Conservation (phyloP, 1,140 invertebrate genomes). For the Hyles vespertilio region DNA sequence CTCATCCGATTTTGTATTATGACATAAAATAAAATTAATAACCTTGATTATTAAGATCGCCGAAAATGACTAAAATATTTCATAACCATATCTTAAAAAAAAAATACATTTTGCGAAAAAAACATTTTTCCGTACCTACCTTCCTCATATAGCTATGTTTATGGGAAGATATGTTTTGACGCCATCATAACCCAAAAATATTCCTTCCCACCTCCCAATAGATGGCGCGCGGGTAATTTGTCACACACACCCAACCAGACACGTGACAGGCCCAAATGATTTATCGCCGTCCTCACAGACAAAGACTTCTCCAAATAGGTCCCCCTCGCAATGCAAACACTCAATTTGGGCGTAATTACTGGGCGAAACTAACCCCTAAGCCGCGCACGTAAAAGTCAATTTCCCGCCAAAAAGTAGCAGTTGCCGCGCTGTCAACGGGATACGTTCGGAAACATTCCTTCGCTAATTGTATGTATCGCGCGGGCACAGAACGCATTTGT, state of each 20-base stretch:
- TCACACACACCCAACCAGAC: slow-evolving; percentile 56
- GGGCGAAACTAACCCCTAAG: slow-evolving; percentile 51
- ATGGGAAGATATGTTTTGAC: background rate
- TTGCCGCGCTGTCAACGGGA: slow-evolving; percentile 3
- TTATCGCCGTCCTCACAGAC: slow-evolving; percentile 56
- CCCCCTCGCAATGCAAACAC: slow-evolving; percentile 61
- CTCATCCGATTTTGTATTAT: too few relatives aligned
- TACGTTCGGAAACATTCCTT: slow-evolving; percentile 7
- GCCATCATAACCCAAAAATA: slow-evolving; percentile 17
- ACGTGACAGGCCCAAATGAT: slow-evolving; percentile 61
- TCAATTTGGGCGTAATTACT: slow-evolving; percentile 57
- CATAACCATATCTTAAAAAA: too few relatives aligned
- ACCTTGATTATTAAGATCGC: too few relatives aligned
- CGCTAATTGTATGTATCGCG: slow-evolving; percentile 41
- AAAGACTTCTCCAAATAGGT: slow-evolving; percentile 65
- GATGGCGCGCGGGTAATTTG: slow-evolving; percentile 62
- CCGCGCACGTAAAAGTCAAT: slow-evolving; percentile 13
- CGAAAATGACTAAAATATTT: background rate
- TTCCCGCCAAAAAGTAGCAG: slow-evolving; percentile 11
- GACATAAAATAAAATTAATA: too few relatives aligned
- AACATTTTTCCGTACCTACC: too few relatives aligned
- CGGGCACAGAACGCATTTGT: slow-evolving; percentile 62
- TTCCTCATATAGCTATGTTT: background rate
- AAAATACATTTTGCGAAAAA: too few relatives aligned
- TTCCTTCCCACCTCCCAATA: slow-evolving; percentile 21